A percentile compares a stretch with the other conserved stretches of the same genome.
phyloP scores from a whole-genome alignment of 2,888 invertebrate species.

The Nebria salina region DNA sequence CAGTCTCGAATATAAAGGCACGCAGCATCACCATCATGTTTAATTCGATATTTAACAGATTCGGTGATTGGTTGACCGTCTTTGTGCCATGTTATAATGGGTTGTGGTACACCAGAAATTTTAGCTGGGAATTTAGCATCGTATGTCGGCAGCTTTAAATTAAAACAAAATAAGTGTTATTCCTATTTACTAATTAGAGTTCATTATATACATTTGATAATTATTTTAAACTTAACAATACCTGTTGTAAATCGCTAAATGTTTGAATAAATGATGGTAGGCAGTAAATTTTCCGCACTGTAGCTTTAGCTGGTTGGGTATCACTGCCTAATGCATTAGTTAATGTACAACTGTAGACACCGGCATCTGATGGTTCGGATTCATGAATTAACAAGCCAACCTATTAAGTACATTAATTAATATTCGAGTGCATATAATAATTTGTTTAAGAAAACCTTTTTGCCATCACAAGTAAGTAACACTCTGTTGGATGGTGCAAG shows the following conservation, averaged over 20 bases:
- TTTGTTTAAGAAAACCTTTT: slow-evolving; percentile 66
- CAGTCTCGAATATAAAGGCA: slow-evolving; percentile 80
- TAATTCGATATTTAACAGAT: slow-evolving; percentile 77
- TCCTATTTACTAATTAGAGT: neutral
- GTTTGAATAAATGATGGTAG: slow-evolving; percentile 83
- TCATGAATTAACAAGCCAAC: slow-evolving; percentile 79
- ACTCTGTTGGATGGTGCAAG: slow-evolving; percentile 73
- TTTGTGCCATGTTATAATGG: slow-evolving; percentile 88
- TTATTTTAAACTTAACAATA: slow-evolving; percentile 51
- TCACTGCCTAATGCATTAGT: slow-evolving; percentile 83
- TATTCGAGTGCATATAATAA: neutral
- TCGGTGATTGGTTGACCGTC: slow-evolving; percentile 78
- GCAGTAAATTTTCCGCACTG: slow-evolving; percentile 82
- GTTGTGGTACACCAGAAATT: slow-evolving; percentile 82
- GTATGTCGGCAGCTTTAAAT: slow-evolving; percentile 72
- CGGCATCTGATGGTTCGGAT: slow-evolving; percentile 77
- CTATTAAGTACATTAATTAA: slow-evolving; percentile 56
- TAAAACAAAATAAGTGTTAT: slow-evolving; percentile 12
- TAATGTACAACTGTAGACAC: slow-evolving; percentile 79
- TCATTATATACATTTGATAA: no score
- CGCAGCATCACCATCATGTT: slow-evolving; percentile 82
- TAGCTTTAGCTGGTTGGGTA: slow-evolving; percentile 73
- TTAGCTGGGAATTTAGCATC: slow-evolving; percentile 87
- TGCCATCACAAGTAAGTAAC: slow-evolving; percentile 84
- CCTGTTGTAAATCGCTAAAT: slow-evolving; percentile 74